phyloP scores from a whole-genome alignment of 1,140 invertebrate species.

The Condylostylus longicornis region DNA sequence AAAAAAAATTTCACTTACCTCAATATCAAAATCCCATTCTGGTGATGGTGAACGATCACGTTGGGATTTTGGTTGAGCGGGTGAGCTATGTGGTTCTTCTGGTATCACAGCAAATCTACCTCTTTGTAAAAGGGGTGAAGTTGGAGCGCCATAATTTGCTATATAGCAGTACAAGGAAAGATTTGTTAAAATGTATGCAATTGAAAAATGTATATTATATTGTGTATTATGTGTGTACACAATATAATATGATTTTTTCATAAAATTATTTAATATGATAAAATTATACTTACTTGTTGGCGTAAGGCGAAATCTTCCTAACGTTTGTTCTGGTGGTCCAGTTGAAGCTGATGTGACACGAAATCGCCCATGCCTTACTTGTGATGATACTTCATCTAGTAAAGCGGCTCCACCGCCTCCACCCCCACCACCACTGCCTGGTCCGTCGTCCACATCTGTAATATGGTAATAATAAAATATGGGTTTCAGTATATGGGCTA shows the following conservation, averaged over 20 bases:
- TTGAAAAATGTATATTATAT: not conserved
- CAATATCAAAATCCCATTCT: slow-evolving; percentile 31
- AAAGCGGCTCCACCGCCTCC: slow-evolving; percentile 15
- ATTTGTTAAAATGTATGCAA: not conserved
- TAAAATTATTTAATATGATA: no score
- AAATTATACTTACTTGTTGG: slow-evolving; percentile 24
- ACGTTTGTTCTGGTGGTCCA: slow-evolving; percentile 26
- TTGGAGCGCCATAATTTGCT: slow-evolving; percentile 29
- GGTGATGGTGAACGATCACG: slow-evolving; percentile 24
- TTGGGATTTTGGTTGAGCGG: slow-evolving; percentile 16
- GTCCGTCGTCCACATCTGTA: no score
- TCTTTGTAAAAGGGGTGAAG: slow-evolving; percentile 29
- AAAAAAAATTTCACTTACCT: slow-evolving; percentile 18
- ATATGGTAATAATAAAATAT: no score
- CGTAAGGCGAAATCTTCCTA: slow-evolving; percentile 31
- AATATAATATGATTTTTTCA: no score
- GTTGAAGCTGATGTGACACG: slow-evolving; percentile 26
- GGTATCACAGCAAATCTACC: slow-evolving; percentile 32
- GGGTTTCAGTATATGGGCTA: no score
- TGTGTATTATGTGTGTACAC: not conserved
- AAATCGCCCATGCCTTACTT: slow-evolving; percentile 28
- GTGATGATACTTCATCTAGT: slow-evolving; percentile 26
- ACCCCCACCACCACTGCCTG: no score
- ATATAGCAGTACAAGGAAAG: slow-evolving; percentile 1
- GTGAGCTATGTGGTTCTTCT: slow-evolving; percentile 29